phyloP scores from a whole-genome alignment of 2,797 vertebrate genomes.

The Platyrinchus mystaceus region DNA sequence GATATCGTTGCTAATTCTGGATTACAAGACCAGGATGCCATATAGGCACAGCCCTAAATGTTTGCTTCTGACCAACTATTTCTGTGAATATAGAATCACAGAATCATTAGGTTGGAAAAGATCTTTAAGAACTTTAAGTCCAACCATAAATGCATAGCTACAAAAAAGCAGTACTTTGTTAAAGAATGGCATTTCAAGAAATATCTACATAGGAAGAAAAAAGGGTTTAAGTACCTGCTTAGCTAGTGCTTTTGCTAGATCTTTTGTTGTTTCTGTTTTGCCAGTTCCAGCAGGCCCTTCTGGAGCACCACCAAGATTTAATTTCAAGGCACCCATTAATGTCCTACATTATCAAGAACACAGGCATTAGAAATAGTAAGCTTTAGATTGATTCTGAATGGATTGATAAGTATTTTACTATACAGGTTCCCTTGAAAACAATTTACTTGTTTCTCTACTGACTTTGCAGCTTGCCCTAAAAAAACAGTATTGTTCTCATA shows the following conservation, averaged over 20 bases:
- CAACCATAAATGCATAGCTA: background rate
- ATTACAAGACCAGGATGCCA: background rate
- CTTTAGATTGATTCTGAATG: background rate
- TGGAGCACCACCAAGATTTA: constrained; percentile 93
- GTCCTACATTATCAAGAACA: constrained; percentile 78
- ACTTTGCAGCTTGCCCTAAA: background rate
- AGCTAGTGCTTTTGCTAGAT: constrained; percentile 95
- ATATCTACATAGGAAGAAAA: background rate
- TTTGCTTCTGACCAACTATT: background rate
- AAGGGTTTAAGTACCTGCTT: constrained; percentile 85
- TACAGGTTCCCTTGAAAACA: background rate
- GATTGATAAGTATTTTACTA: background rate
- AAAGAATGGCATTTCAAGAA: background rate
- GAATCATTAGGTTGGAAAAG: background rate
- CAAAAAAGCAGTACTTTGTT: background rate
- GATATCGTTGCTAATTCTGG: background rate
- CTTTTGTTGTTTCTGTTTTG: constrained; percentile 97
- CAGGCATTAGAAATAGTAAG: background rate
- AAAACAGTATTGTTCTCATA: background rate
- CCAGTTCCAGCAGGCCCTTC: constrained; percentile 96
- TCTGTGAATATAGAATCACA: background rate
- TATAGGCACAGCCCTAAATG: background rate
- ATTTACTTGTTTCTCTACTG: background rate
- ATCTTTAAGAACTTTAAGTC: background rate
- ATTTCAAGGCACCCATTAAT: constrained; percentile 92